Evolutionary conservation across 1,140 invertebrate species (phyloP).

Genomic region (Tribolium castaneum): DNA sequence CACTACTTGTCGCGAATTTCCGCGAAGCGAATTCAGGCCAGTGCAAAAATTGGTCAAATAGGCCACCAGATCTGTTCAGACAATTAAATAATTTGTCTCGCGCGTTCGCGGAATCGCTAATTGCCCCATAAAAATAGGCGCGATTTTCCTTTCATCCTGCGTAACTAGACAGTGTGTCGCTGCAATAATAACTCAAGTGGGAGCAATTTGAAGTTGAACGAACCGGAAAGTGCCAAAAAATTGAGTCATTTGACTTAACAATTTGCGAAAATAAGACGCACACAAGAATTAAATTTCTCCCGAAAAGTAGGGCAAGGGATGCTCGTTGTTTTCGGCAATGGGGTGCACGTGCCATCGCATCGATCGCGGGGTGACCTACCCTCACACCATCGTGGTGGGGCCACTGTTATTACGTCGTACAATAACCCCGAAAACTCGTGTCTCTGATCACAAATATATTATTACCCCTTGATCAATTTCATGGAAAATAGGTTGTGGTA

Average conservation of each 20-base stretch:
- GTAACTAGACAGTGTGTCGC: constrained; percentile 25
- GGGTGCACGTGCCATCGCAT: constrained; percentile 28
- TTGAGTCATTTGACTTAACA: too few species aligned
- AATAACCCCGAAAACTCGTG: background rate
- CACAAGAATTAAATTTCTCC: too few species aligned
- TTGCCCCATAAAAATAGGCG: background rate
- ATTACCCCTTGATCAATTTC: background rate
- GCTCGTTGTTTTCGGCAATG: background rate
- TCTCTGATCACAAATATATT: background rate
- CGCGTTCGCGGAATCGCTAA: background rate
- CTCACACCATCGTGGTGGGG: constrained; percentile 23
- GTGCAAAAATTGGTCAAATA: background rate
- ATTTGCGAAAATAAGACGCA: too few species aligned
- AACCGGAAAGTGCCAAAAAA: background rate
- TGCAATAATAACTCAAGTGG: background rate
- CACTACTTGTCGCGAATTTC: background rate
- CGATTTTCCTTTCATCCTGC: constrained; percentile 14
- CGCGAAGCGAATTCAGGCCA: background rate
- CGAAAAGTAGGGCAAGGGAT: background rate
- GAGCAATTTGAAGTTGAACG: constrained; percentile 11
- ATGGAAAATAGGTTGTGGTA: too few species aligned
- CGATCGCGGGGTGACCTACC: constrained; percentile 41
- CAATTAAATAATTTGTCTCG: background rate
- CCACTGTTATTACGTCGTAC: constrained; percentile 5
- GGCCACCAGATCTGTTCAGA: background rate